Evolutionary conservation across 2,797 vertebrate species (phyloP), one percentile per base, ranked within the genome.

Genomic region (Kryptopterus vitreolus): DNA sequence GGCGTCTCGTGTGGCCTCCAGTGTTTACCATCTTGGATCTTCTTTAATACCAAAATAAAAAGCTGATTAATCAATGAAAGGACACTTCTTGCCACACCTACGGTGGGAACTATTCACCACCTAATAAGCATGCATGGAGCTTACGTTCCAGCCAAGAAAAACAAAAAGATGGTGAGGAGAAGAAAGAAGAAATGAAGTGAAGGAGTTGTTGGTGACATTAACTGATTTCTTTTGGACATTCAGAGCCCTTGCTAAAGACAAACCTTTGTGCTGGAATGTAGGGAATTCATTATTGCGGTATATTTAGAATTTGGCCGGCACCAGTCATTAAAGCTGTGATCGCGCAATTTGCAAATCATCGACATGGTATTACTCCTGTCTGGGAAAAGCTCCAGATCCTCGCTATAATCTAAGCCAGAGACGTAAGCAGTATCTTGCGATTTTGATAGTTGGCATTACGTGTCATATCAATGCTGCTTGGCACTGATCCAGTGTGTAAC

Each of bases 381-480:
- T 88, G 89, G 88, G 90, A 90, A 86, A n/a, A 71, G 83, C 82
- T 92, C 90, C 91, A 94, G 88, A 88, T 90, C 81, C 86, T 83
- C 83, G 87, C 87, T 84, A 86, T 70, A 57, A 62, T 20, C 35
- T 63, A 63, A 38, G 48, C 77, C 77, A 71, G 13, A n/a, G 61
- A 68, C 24, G 10, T 78, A 62, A 84, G 62, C 52, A 48, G 68
- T 59, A 55, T 52, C 68, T 79, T 61, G 52, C 48, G n/a, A 76
- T 80, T 53, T 53, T 71, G 20, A 35, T 53, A 12, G 22, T 55
- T 71, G 29, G 50, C 7, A 71, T 71, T 55, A 35, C 33, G 48
- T 18, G 13, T n/a, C 2, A 31, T 31, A 22, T 22, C 88, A 86
- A 89, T 85, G 83, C 85, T 84, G 81, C 33, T 85, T 75, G 84